phyloP scores from a whole-genome alignment of 2,113 vertebrate species.

The Hymenochirus boettgeri region DNA sequence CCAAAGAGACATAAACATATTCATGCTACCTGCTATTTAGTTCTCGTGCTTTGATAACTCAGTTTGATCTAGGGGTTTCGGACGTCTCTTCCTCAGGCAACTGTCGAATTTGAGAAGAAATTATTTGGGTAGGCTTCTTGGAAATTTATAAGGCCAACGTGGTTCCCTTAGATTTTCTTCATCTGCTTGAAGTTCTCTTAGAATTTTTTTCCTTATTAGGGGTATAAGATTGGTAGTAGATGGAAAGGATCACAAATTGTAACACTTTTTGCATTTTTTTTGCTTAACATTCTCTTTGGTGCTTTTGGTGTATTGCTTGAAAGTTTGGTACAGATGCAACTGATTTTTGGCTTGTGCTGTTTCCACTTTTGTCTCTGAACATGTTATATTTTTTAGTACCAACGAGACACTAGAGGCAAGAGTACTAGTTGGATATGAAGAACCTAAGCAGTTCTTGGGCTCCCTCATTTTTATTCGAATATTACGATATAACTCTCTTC shows the following conservation, averaged over 20 bases:
- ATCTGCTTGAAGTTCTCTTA: slow-evolving; percentile 66
- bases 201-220: slow-evolving; percentile 65
- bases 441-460: slow-evolving; percentile 69
- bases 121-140: slow-evolving; percentile 43
- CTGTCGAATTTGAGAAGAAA: slow-evolving; percentile 48
- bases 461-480: slow-evolving; percentile 75
- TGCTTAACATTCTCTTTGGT: slow-evolving; percentile 61
- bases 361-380: slow-evolving; percentile 36
- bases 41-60: slow-evolving; percentile 68
- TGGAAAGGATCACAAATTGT: slow-evolving; percentile 70
- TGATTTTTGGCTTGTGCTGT: slow-evolving; percentile 57
- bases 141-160: slow-evolving; percentile 61
- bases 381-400: slow-evolving; percentile 48
- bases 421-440: slow-evolving; percentile 61
- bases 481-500: slow-evolving; percentile 70
- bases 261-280: slow-evolving; percentile 55
- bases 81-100: slow-evolving; percentile 46
- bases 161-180: slow-evolving; percentile 62
- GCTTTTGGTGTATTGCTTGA: slow-evolving; percentile 60
- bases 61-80: slow-evolving; percentile 65
- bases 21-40: slow-evolving; percentile 76
- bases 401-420: slow-evolving; percentile 46
- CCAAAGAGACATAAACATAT: no score
- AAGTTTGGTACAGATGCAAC: slow-evolving; percentile 62
- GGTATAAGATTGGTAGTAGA: slow-evolving; percentile 59